Conservation (phyloP, 2,888 invertebrate genomes). For the Tenthredo mesomela region DNA sequence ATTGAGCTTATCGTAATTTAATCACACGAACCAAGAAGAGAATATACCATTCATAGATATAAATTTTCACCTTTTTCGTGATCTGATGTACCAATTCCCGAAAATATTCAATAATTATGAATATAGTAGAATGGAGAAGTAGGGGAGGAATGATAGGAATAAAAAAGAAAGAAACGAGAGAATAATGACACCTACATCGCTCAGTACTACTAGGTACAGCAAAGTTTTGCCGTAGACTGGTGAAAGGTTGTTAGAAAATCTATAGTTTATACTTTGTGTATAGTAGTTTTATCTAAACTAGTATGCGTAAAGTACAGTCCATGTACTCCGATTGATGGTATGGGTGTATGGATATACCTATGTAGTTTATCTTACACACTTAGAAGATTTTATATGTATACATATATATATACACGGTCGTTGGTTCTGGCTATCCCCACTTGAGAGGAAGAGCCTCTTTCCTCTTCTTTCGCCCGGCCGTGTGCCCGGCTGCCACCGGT, state of each 20-base stretch:
- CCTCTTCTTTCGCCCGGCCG: constrained; percentile 44
- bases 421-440: constrained; percentile 49
- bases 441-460: constrained; percentile 47
- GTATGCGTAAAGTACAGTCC: constrained; percentile 13
- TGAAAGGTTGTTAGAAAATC: constrained; percentile 45
- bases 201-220: neutral
- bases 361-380: constrained; percentile 32
- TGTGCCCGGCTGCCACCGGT: constrained; percentile 40
- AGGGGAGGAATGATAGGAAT: neutral
- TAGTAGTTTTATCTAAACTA: neutral
- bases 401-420: constrained; percentile 29
- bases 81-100: neutral
- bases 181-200: constrained; percentile 27
- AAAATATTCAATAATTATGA: neutral
- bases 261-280: constrained; percentile 29
- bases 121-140: neutral
- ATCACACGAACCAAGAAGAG: neutral
- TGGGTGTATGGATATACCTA: neutral
- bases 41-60: neutral
- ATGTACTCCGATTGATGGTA: neutral
- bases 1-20: constrained; percentile 14
- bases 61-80: neutral
- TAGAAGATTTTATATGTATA: neutral
- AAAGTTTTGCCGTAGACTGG: constrained; percentile 20
- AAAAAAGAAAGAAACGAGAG: constrained; percentile 3